Evolutionary conservation across 1,140 invertebrate genomes (phyloP), one percentile per base, ranked within the genome.

Genomic region (Nixonia krombeini): DNA sequence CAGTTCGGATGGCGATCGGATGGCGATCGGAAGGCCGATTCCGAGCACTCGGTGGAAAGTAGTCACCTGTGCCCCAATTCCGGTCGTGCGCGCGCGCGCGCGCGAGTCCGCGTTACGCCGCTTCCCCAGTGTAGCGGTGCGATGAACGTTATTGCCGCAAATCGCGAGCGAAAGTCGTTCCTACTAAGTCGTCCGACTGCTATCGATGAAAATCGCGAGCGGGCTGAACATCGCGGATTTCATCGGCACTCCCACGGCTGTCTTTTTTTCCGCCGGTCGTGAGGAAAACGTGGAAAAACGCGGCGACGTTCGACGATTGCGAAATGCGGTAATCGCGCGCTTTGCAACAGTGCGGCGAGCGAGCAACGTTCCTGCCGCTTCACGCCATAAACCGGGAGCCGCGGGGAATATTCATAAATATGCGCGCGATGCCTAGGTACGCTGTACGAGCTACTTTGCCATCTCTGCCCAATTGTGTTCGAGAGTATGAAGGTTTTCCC

Each of bases 11-110:
- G 21, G 2, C 21, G 62, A 65, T 65, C 49, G 47, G 15, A 35
- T 42, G 57, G 51, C 46, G 41, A 40, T 41, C 41, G 18, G 23
- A 33, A 53, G 18, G 40, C 37, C 33, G 58, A 40, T 47, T 44
- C 6, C 50, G 49, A 28, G 35, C 12, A 17, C 10, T 23, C 51
- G 49, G 52, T 64, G 61, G 59, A 64, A 64, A 64, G n/a, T n/a
- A n/a, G 61, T 64, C 61, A 64, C 61, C 61, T 64, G 61, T 41
- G 61, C 61, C 62, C 53, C 53, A 65, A 65, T 65, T 65, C 53
- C 53, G 46, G 41, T 21, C 47, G n/a, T 57, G 41, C 49, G 52
- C 40, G n/a, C n/a, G n/a, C n/a, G n/a, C n/a, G n/a, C n/a, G n/a
- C n/a, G n/a, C n/a, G n/a, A n/a, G 52, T 47, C 56, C 61, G 62